Base-by-base conservation (phyloP, 2,797 vertebrate species). In the Argyrosomus regius region DNA sequence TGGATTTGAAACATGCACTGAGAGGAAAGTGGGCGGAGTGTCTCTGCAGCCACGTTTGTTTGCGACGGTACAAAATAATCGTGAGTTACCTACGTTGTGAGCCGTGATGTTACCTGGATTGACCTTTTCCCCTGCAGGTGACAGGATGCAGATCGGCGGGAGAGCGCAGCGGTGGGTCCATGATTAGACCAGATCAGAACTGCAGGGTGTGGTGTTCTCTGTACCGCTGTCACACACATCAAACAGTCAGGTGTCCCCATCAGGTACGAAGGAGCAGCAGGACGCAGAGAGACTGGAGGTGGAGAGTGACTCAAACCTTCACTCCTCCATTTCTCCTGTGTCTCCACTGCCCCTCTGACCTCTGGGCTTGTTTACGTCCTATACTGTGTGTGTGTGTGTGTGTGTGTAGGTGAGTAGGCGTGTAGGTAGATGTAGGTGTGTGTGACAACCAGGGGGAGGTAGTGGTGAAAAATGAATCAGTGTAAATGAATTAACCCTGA, bases 111-210 rank as follows among this genome's bases (percentile, higher is more conserved):
- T 90, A 91, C 92, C 91, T 91, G 85, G 62, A 54, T 79, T 90
- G 90, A 94, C 90, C 91, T 93, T 91, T 91, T 80, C 72, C 86
- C 67, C 86, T 4, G 79, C 87, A 84, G 91, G 88, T 82, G 87
- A 81, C 84, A 87, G 92, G 92, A 94, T 87, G 82, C 67, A 2
- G 87, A 79, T 82, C 72, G 16, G 86, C 52, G 4, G 88, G 88
- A 65, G 78, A 74, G 60, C 80, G 2, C 68, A 1, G 72, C 24
- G 10, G 87, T 82, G 77, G 82, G 73, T 64, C 81, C 75, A 13
- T 80, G 90, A 89, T 89, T 84, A 85, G 84, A 89, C 77, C 76
- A 87, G 88, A 83, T 77, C 83, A 74, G 80, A 90, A 75, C 89
- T 0, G 85, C 90, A 70, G 90, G 91, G 88, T 88, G 89, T 81